These are phyloP conservation scores for Leptinotarsa tumamoca DNA, from an alignment of 2,888 invertebrate genomes.

Conservation along the genomic window DNA sequence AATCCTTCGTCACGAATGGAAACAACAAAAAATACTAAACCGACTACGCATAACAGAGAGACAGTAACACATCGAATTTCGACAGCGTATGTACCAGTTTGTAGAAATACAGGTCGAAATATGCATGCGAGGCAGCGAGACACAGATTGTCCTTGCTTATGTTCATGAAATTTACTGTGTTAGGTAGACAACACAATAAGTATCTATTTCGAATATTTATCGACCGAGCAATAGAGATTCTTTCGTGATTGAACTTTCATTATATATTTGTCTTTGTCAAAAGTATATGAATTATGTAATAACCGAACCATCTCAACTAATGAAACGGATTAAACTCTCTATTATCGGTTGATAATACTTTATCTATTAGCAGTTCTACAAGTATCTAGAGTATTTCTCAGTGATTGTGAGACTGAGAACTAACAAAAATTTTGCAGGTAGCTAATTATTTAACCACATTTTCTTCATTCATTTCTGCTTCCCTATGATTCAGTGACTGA, in stretches of 20 bases:
- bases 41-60: constrained; percentile 50
- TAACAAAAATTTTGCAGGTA: not conserved
- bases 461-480: not conserved
- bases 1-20: constrained; percentile 51
- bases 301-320: not conserved
- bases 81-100: constrained; percentile 66
- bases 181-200: constrained; percentile 62
- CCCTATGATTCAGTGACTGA: not conserved
- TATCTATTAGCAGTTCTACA: not conserved
- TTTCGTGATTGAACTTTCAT: not conserved
- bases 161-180: constrained; percentile 63
- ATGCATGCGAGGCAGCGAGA: constrained; percentile 55
- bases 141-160: constrained; percentile 64
- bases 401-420: not conserved
- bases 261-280: not conserved
- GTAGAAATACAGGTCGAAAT: constrained; percentile 59
- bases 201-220: constrained; percentile 40
- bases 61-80: constrained; percentile 62
- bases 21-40: constrained; percentile 42
- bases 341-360: not conserved
- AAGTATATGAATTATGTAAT: not conserved
- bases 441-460: not conserved
- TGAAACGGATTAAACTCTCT: not conserved
- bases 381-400: not conserved
- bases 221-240: constrained; percentile 24